These are phyloP conservation scores for Sparus aurata DNA, from an alignment of 2,797 vertebrate species.

Conservation along the genomic window DNA sequence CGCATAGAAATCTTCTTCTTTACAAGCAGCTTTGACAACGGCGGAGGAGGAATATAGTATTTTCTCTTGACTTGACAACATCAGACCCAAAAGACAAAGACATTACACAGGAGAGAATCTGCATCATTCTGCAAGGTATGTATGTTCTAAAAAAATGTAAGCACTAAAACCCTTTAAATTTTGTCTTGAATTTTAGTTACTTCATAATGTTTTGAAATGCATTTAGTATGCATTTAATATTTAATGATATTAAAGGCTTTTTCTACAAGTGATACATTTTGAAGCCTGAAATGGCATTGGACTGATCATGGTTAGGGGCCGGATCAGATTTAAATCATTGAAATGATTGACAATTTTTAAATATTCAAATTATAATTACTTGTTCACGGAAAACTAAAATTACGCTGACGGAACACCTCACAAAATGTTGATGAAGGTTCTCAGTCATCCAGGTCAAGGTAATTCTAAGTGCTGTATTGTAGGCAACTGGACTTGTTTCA, in stretches of 20 bases:
- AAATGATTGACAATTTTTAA: not conserved
- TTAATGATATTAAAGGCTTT: not conserved
- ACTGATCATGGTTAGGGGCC: not conserved
- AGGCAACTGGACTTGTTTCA: too few species aligned
- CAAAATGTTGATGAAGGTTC: too few species aligned
- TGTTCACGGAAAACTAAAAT: not conserved
- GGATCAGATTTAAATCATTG: not conserved
- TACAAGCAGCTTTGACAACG: not conserved
- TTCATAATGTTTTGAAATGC: not conserved
- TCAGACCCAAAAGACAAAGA: not conserved
- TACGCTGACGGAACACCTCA: not conserved
- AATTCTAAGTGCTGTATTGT: too few species aligned
- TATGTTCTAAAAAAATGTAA: not conserved
- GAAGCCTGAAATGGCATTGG: not conserved
- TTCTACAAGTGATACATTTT: not conserved
- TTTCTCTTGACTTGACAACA: not conserved
- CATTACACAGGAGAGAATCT: not conserved
- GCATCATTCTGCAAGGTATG: slow-evolving; percentile 38
- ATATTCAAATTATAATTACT: not conserved
- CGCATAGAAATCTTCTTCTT: not conserved
- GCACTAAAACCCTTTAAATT: not conserved
- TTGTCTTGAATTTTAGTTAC: not conserved
- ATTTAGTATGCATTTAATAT: not conserved
- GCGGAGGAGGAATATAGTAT: not conserved
- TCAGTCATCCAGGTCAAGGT: too few species aligned